Conservation (phyloP, 2,113 vertebrate genomes). For the Speoplatyrhinus poulsoni region DNA sequence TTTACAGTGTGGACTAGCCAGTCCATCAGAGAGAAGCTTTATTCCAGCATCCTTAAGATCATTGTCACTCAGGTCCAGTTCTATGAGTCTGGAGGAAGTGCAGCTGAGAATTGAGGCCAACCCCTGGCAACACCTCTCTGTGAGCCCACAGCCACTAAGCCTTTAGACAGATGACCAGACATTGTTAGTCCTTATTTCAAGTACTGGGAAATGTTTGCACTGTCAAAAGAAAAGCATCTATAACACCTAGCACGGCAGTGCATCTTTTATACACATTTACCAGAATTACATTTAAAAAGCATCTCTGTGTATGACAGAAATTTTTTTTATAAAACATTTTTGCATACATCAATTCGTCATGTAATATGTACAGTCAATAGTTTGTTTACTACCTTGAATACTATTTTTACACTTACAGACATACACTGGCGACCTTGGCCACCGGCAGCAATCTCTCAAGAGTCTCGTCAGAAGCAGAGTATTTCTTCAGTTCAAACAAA, state of each 20-base stretch:
- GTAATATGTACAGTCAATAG: not conserved
- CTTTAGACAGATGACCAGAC: not conserved
- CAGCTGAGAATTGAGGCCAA: too few relatives aligned
- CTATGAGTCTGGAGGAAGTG: not conserved
- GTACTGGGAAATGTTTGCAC: not conserved
- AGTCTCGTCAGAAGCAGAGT: conserved; percentile 34
- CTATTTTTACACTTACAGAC: conserved; percentile 29
- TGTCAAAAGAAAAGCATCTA: too few relatives aligned
- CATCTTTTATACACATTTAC: too few relatives aligned
- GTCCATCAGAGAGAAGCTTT: too few relatives aligned
- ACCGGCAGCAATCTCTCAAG: conserved; percentile 32
- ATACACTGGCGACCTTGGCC: conserved; percentile 30
- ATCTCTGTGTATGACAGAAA: too few relatives aligned
- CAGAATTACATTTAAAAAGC: too few relatives aligned
- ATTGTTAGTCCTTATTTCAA: not conserved
- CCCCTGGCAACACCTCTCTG: not conserved
- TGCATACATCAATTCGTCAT: too few relatives aligned
- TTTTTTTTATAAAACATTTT: too few relatives aligned
- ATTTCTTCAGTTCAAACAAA: conserved; percentile 46
- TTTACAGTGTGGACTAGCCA: not conserved
- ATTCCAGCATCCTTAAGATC: not conserved
- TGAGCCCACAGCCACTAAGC: not conserved
- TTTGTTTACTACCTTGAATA: not conserved
- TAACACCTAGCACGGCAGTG: too few relatives aligned
- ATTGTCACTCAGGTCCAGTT: not conserved